phyloP scores from a whole-genome alignment of 53 echinoderm and acorn worm genomes.

The Temnopleurus reevesii region DNA sequence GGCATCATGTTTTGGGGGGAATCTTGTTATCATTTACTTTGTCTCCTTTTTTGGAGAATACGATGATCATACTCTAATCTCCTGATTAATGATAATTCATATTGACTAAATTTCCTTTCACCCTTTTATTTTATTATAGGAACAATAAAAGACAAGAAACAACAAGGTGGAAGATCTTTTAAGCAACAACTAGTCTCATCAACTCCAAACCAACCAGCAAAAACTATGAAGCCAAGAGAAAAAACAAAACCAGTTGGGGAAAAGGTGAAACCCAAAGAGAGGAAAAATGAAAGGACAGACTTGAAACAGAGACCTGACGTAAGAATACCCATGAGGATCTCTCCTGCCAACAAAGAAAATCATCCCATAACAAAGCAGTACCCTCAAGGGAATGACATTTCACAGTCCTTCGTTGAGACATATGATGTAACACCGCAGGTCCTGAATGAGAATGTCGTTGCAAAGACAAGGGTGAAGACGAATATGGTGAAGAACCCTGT shows the following conservation, averaged over 20 bases:
- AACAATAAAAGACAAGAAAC: conserved; percentile 11
- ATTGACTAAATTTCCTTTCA: too few relatives aligned
- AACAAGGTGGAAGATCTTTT: conserved; percentile 13
- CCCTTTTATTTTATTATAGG: background rate
- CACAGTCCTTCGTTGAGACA: background rate
- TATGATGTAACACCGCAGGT: conserved; percentile 21
- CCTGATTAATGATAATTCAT: too few relatives aligned
- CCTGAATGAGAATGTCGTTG: conserved; percentile 8
- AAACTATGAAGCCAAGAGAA: background rate
- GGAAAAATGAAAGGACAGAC: background rate
- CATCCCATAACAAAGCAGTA: background rate
- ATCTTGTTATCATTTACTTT: too few relatives aligned
- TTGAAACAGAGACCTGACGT: background rate
- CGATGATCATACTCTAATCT: too few relatives aligned
- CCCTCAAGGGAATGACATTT: background rate
- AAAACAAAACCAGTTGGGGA: background rate
- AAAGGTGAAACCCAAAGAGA: background rate
- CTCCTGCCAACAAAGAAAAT: conserved; percentile 41
- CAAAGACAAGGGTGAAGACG: conserved; percentile 14
- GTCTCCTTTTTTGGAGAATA: too few relatives aligned
- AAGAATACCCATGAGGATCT: conserved; percentile 7
- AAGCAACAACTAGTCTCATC: conserved; percentile 49
- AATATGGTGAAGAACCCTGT: background rate
- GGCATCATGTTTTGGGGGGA: too few relatives aligned
- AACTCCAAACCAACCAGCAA: conserved; percentile 17